These are phyloP conservation scores for Enteromius mattozi DNA, from an alignment of 2,797 vertebrate species.

Conservation along the genomic window DNA sequence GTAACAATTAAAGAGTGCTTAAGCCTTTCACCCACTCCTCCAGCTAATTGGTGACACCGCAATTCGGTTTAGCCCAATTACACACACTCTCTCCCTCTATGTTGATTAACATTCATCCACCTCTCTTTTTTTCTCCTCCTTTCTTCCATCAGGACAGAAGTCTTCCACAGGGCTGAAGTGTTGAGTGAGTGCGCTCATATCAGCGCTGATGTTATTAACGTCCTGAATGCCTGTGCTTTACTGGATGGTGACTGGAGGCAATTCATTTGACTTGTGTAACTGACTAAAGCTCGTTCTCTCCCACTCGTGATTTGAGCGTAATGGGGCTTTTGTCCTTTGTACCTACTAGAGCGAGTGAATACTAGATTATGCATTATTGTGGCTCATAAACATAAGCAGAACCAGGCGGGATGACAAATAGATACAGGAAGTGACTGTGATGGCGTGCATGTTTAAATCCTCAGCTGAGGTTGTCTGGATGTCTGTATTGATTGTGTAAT, in stretches of 20 bases:
- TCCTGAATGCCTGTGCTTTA: not conserved
- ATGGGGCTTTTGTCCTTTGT: constrained; percentile 43
- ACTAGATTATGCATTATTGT: constrained; percentile 19
- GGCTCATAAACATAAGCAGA: constrained; percentile 8
- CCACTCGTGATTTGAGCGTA: constrained; percentile 23
- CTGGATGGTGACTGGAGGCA: constrained; percentile 4
- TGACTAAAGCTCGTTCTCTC: constrained; percentile 27
- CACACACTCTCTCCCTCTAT: constrained; percentile 47
- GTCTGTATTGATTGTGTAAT: constrained; percentile 65
- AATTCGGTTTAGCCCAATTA: constrained; percentile 76
- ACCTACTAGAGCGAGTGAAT: constrained; percentile 30
- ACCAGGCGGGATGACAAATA: not conserved
- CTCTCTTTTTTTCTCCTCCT: constrained; percentile 42
- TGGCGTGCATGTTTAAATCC: constrained; percentile 25
- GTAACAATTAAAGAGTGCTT: constrained; percentile 71
- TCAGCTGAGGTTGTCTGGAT: constrained; percentile 61
- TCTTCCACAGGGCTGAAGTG: constrained; percentile 22
- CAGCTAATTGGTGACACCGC: constrained; percentile 78
- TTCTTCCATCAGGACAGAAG: constrained; percentile 38
- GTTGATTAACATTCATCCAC: constrained; percentile 60
- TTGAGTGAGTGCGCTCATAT: constrained; percentile 7
- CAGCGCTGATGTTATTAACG: constrained; percentile 22
- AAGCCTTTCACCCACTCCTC: constrained; percentile 59
- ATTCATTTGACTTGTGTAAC: constrained; percentile 37
- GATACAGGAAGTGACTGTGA: constrained; percentile 6